Base-by-base conservation (phyloP, 2,113 vertebrate genomes). In the Columbina picui region DNA sequence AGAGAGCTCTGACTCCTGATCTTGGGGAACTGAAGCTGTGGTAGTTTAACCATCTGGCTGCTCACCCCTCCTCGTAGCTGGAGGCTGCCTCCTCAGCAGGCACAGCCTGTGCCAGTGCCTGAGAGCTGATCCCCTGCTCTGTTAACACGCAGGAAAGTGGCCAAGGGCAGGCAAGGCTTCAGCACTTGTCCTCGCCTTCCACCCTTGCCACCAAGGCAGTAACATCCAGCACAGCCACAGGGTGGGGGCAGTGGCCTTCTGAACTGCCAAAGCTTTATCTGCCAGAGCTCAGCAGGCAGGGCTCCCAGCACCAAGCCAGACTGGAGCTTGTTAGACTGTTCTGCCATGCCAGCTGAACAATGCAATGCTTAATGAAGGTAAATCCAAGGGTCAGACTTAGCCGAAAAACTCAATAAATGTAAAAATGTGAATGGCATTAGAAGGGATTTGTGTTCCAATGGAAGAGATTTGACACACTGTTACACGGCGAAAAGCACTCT, bases 221-320 rank as follows among this genome's bases (percentile, higher is more conserved):
- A 59, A 20, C 50, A 20, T 10, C 29, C 32, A 32, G 50, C 43
- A 32, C n/a, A 25, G 7, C 1, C 0, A 14, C 6, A 45, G 16
- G 19, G 26, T 15, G 9, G 47, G 64, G 8, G 23, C 82, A 45
- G n/a, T 0, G 0, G 12, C 0, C 0, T 39, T 79, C 41, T 41
- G 29, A 45, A 50, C 50, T 41, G 11, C 8, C 32, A 14, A 27
- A 68, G 36, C 16, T 83, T 45, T 29, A 32, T 36, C 39, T 75
- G 29, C 20, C 50, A 32, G 68, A 56, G 67, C 23, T 64, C 49
- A 36, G 38, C 30, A 69, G 56, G 34, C 34, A 65, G 23, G 29
- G 29, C 14, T 75, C 47, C 20, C 36, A 57, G 41, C 27, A 27
- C 52, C n/a, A 75, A 75, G 50, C 27, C 3, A 5, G 17, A 10